Base-by-base conservation (phyloP, 2,888 invertebrate genomes). In the Eupsilia transversa region DNA sequence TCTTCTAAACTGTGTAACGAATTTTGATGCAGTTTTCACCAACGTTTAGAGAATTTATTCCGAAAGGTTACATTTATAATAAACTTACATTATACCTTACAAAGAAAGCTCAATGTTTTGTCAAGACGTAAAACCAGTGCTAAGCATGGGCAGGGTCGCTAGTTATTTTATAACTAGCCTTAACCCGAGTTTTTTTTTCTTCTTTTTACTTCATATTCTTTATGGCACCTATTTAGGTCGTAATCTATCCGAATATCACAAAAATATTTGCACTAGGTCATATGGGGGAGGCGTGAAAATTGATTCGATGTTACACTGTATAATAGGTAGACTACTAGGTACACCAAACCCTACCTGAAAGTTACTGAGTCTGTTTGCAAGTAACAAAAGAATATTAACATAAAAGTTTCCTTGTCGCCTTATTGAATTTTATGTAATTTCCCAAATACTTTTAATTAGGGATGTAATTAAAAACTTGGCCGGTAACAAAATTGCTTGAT, bases 371-470 rank as follows among this genome's bases (percentile, higher is more conserved):
- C 0, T 57, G 43, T 64, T 80, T 27, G 35, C 33, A 52, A 35
- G 49, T 41, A 63, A 57, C 43, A 56, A 79, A 78, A 49, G 30
- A 68, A 59, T 65, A 66, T 12, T 72, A 61, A 72, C 10, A 61
- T 60, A 72, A 64, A 79, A 69, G n/a, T 67, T 85, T 61, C 9
- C 23, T 7, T 3, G 20, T 52, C 30, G 20, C 27, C 6, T 38
- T 77, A 63, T 77, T 33, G 69, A 77, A 75, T 78, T 80, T 70
- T 72, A 75, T 52, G 52, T 70, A 66, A 76, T 74, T 77, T 67
- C 27, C 14, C 10, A 38, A 80, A 83, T 61, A 12, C 61, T 76
- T 85, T 78, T 80, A 83, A 87, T 87, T 76, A 77, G 23, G 14
- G 41, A 56, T 66, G 69, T 77, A 61, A 87, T 75, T 61, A 10